Base-by-base conservation (phyloP, 2,888 invertebrate species). In the Hoplodrina blanda region DNA sequence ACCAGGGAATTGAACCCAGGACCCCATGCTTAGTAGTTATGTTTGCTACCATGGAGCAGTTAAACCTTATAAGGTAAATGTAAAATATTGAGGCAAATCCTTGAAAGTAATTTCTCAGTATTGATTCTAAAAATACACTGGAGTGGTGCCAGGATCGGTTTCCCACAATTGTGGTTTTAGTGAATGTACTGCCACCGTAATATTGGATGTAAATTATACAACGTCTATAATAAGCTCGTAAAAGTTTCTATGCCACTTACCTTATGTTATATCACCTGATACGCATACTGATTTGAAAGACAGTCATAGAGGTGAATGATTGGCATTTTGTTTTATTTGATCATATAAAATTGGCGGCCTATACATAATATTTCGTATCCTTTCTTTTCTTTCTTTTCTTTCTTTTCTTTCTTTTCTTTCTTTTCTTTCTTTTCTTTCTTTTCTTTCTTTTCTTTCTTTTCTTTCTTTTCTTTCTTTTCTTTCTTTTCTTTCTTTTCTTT, bases 121-220 rank as follows among this genome's bases (percentile, higher is more conserved):
- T 57, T 20, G 61, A 13, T 56, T 70, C 70, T 69, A 70, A 66
- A 62, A 81, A 82, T 81, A 74, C 13, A 60, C 60, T 82, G 81
- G 84, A 74, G 44, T 19, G 46, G 15, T 66, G 84, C 81, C 81
- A 83, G 68, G 50, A 61, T 62, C 57, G 62, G 65, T 33, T 81
- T 82, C 78, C 73, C 76, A 81, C 78, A 76, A 78, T 67, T 81
- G 83, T 54, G 70, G 67, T 73, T 81, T 77, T 72, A 46, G 60
- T 74, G 62, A 76, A 65, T 69, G 53, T 70, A 17, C 30, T 67
- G 44, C n/a, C 61, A 46, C 8, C n/a, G 54, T 63, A 52, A 62
- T 70, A 76, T 67, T 75, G 61, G 10, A 46, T 55, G 50, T 46
- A 64, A 76, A 78, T 78, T 55, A 64, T 62, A 70, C 54, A 64